Evolutionary conservation across 2,113 vertebrate species (phyloP).

Genomic region (Thermophis baileyi): DNA sequence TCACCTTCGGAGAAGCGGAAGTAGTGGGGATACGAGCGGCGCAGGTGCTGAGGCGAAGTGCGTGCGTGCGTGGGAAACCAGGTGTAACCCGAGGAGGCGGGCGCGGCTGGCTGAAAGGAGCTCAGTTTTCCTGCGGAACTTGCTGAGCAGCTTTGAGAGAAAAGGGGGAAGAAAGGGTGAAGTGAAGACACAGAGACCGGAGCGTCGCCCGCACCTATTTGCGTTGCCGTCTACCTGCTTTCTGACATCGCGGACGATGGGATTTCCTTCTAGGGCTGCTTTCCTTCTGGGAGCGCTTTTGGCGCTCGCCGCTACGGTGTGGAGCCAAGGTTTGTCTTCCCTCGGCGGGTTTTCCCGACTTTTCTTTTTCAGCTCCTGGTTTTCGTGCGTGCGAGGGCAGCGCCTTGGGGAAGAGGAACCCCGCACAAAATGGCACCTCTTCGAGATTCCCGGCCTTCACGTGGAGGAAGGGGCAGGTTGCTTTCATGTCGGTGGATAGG

Average conservation of each 20-base stretch:
- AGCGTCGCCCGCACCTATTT: background rate
- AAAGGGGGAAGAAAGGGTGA: background rate
- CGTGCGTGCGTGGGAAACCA: background rate
- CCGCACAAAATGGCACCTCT: conserved; percentile 6
- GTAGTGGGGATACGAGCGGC: background rate
- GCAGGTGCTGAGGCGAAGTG: background rate
- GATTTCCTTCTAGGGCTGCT: background rate
- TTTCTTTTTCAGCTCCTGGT: fast-evolving
- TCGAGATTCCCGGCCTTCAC: background rate
- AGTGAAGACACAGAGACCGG: background rate
- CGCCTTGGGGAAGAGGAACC: background rate
- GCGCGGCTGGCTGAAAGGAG: conserved; percentile 17
- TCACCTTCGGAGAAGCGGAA: background rate
- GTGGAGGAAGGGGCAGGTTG: background rate
- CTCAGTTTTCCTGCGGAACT: conserved; percentile 53
- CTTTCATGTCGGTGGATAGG: background rate
- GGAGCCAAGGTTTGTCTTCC: background rate
- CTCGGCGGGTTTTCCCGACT: fast-evolving
- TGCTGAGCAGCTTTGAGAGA: conserved; percentile 47
- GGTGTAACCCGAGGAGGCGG: conserved; percentile 53
- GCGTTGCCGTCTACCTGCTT: fast-evolving
- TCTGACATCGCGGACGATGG: conserved; percentile 12
- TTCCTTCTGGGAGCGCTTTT: conserved; percentile 31
- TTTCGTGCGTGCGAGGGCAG: fast-evolving
- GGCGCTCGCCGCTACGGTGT: background rate